These are phyloP conservation scores for Pogoniulus pusillus DNA, from an alignment of 2,797 vertebrate genomes.

Conservation along the genomic window DNA sequence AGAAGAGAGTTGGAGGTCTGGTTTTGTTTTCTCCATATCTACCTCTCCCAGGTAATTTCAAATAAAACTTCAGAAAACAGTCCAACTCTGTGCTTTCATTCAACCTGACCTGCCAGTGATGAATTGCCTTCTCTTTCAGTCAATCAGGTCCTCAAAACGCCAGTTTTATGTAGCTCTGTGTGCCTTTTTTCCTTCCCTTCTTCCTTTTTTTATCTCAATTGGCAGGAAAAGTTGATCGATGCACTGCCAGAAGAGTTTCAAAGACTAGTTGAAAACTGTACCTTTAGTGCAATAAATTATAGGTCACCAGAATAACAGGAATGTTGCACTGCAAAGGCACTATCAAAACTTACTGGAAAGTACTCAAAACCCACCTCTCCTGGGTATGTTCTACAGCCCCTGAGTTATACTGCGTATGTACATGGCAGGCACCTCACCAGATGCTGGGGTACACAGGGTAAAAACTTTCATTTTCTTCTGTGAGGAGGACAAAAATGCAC, in stretches of 20 bases:
- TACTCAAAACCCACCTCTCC: neutral
- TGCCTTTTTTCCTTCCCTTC: neutral
- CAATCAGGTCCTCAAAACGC: neutral
- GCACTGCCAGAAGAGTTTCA: neutral
- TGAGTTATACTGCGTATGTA: neutral
- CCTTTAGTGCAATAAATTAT: neutral
- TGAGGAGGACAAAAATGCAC: neutral
- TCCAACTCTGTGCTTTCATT: neutral
- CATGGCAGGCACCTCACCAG: neutral
- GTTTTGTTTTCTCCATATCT: conserved; percentile 35
- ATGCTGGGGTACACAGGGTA: neutral
- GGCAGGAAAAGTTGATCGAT: neutral
- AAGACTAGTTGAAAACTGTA: conserved; percentile 14
- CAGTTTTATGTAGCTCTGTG: neutral
- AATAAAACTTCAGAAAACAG: conserved; percentile 7
- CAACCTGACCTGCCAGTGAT: neutral
- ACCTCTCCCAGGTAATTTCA: neutral
- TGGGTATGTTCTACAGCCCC: neutral
- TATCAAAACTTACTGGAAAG: neutral
- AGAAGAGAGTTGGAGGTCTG: conserved; percentile 14
- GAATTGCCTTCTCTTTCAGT: neutral
- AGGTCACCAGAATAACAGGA: neutral
- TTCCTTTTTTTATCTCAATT: neutral
- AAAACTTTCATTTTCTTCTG: neutral
- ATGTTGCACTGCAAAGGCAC: neutral